These are phyloP conservation scores for Notocelia uddmanniana DNA, from an alignment of 2,888 invertebrate species.

Conservation along the genomic window DNA sequence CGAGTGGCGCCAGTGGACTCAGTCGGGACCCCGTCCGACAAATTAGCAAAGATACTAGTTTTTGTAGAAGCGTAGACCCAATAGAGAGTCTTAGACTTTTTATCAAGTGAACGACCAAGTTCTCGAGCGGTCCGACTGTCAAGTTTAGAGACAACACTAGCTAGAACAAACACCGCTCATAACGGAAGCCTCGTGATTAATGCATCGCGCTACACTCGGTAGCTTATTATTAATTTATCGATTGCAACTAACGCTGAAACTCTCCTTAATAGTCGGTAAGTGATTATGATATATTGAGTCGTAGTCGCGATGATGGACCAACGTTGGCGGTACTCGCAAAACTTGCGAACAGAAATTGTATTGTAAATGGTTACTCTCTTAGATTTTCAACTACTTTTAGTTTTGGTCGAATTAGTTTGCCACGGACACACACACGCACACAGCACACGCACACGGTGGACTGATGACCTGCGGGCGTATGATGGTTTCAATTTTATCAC, in stretches of 20 bases:
- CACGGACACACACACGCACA: too few species aligned
- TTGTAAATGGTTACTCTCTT: neutral
- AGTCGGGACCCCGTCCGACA: too few species aligned
- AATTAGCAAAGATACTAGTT: neutral
- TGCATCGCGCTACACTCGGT: constrained; percentile 57
- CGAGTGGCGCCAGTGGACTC: too few species aligned
- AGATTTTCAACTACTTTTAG: neutral
- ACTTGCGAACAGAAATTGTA: neutral
- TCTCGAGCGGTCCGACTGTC: neutral
- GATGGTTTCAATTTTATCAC: too few species aligned
- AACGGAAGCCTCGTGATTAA: constrained; percentile 64
- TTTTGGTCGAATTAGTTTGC: neutral
- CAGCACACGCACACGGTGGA: too few species aligned
- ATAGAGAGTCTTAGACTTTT: neutral
- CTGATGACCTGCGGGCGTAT: too few species aligned
- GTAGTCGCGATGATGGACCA: constrained; percentile 9
- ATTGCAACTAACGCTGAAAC: constrained; percentile 50
- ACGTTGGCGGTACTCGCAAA: constrained; percentile 13
- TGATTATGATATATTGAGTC: constrained; percentile 41
- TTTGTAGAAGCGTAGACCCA: neutral
- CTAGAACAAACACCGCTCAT: constrained; percentile 64
- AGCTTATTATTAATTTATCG: constrained; percentile 50
- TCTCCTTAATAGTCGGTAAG: constrained; percentile 44
- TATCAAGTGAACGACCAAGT: neutral
- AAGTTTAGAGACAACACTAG: neutral